Evolutionary conservation across 2,113 vertebrate genomes (phyloP).

Genomic region (Megaleporinus macrocephalus): DNA sequence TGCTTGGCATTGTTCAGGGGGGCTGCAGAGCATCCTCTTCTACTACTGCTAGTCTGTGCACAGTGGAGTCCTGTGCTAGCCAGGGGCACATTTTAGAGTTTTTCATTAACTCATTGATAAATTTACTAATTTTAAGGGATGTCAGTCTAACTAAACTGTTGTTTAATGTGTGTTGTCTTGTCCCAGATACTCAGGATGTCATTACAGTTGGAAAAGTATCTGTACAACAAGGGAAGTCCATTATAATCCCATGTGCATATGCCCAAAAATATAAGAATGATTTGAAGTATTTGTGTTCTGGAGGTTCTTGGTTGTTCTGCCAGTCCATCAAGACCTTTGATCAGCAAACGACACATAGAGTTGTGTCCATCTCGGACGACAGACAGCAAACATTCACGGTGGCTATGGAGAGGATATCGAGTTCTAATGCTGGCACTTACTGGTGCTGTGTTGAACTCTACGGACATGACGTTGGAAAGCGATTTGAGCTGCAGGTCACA

Average conservation of each 20-base stretch:
- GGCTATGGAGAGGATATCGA: neutral
- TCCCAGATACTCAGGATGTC: slow-evolving; percentile 11
- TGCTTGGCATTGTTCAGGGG: no score
- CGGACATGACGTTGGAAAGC: neutral
- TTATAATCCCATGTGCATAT: slow-evolving; percentile 46
- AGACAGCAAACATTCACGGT: neutral
- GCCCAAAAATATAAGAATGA: neutral
- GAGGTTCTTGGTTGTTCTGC: fast-evolving
- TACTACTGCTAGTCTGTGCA: no score
- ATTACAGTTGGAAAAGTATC: neutral
- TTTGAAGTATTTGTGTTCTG: slow-evolving; percentile 17
- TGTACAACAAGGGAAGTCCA: slow-evolving; percentile 20
- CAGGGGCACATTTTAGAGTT: no score
- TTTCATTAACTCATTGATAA: no score
- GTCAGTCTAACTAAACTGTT: no score
- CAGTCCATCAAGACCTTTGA: neutral
- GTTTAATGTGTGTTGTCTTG: neutral
- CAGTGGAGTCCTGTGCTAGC: no score
- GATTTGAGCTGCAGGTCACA: neutral
- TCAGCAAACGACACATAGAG: neutral
- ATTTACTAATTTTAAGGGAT: no score
- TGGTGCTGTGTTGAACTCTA: neutral
- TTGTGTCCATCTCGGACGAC: neutral
- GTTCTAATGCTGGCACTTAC: neutral
- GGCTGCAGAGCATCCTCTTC: no score